Evolutionary conservation across 2,113 vertebrate genomes (phyloP), one percentile per base, ranked within the genome.

Genomic region (Propithecus coquereli): DNA sequence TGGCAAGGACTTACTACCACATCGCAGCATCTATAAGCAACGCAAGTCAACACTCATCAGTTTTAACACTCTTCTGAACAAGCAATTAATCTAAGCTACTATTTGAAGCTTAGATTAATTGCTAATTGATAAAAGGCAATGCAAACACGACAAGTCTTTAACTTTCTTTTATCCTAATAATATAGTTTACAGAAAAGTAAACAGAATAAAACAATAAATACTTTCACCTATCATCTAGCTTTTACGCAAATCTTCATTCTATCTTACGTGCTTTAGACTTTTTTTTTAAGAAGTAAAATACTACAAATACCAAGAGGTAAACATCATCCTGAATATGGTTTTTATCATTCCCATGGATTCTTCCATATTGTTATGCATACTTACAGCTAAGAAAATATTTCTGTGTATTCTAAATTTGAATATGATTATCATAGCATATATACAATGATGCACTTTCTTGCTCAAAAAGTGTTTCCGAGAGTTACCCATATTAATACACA

Each of bases 111-210:
- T 92, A 50, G 84, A 27, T 32, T 63, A 63, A 63, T 71, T 87
- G 65, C 45, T 91, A 63, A 63, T 63, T 61, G 25, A 74, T 23
- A 81, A 91, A 88, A 77, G 45, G 47, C n/a, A 91, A 70, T 9
- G 25, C 91, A 66, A 94, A 71, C 10, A 32, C 10, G 76, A 90
- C 10, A 80, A 90, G 6, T 54, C 13, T 9, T 74, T 91, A 81
- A 77, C 30, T 65, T 59, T 73, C 43, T 91, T 92, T 82, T 88
- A 95, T 52, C 23, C 34, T 87, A 90, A 74, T 63, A 87, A 94
- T 57, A 47, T 65, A 88, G 63, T 85, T 86, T 59, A 92, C 14
- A 71, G 25, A 88, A 94, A 88, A 87, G 8, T 37, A 94, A 88
- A 85, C 17, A 86, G 45, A 90, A 76, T 57, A 77, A 73, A 71